A percentile compares a stretch with the other conserved stretches of the same genome.
phyloP scores from a whole-genome alignment of 2,113 vertebrate species.

The Tympanuchus pallidicinctus region DNA sequence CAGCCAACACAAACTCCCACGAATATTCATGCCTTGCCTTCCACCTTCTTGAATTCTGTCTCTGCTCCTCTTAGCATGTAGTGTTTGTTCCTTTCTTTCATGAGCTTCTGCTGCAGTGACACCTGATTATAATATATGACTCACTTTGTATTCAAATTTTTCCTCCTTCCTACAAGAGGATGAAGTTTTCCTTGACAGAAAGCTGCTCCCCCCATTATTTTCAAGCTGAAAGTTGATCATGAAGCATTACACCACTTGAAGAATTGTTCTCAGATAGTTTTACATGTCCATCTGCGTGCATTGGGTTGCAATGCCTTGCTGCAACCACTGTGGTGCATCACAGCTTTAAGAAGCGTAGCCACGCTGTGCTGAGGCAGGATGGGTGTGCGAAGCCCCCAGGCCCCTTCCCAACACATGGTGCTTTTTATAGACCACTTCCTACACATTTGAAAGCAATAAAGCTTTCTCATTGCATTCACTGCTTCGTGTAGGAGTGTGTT shows the following conservation, averaged over 20 bases:
- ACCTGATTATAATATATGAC: not conserved
- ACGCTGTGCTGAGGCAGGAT: not conserved
- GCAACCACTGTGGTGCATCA: not conserved
- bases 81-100: not conserved
- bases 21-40: not conserved
- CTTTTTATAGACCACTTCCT: not conserved
- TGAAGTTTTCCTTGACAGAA: not conserved
- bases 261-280: not conserved
- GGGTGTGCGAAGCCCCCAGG: not conserved
- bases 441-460: not conserved
- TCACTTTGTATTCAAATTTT: not conserved
- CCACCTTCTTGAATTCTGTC: not conserved
- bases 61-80: not conserved
- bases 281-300: not conserved
- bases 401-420: not conserved
- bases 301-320: not conserved
- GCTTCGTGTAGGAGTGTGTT: not conserved
- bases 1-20: not conserved
- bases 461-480: not conserved
- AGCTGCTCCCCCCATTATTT: not conserved
- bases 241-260: conserved; percentile 7
- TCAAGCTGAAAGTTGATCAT: not conserved
- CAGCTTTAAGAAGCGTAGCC: not conserved
- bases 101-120: not conserved
- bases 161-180: not conserved